A percentile compares a stretch with the other conserved stretches of the same genome.
These are phyloP conservation scores for Macaca mulatta DNA, from an alignment of 2,113 vertebrate genomes.

Conservation along the genomic window DNA sequence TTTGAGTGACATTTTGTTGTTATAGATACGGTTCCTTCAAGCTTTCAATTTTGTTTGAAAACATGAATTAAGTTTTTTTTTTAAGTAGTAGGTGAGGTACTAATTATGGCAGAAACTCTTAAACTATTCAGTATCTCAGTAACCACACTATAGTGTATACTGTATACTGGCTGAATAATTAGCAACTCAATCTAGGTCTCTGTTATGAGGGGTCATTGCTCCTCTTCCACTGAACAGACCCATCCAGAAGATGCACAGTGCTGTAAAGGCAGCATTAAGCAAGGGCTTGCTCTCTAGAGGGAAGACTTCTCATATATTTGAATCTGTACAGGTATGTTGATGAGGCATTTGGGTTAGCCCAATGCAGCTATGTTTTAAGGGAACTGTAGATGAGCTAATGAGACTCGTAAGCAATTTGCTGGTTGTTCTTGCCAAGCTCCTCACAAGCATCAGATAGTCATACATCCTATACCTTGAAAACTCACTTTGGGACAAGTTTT, in stretches of 20 bases:
- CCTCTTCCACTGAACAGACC: background rate
- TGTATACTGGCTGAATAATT: background rate
- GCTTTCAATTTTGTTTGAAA: background rate
- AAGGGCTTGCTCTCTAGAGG: background rate
- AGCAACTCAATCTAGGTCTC: background rate
- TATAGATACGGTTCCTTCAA: background rate
- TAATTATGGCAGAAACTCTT: slow-evolving; percentile 6
- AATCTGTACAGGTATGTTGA: background rate
- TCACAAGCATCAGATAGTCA: background rate
- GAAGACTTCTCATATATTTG: background rate
- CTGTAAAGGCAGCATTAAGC: background rate
- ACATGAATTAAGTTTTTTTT: background rate
- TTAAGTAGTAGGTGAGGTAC: background rate
- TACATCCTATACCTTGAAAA: background rate
- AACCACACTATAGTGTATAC: background rate
- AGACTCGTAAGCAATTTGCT: background rate
- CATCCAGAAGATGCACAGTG: background rate
- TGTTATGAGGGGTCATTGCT: background rate
- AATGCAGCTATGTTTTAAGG: background rate
- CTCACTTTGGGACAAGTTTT: background rate
- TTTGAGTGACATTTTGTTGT: background rate
- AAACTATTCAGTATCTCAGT: background rate
- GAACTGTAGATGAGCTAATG: background rate
- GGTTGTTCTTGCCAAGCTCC: background rate
- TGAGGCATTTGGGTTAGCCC: background rate